Conservation (phyloP, 2,888 invertebrate species). For the Drosophila suboccidentalis region DNA sequence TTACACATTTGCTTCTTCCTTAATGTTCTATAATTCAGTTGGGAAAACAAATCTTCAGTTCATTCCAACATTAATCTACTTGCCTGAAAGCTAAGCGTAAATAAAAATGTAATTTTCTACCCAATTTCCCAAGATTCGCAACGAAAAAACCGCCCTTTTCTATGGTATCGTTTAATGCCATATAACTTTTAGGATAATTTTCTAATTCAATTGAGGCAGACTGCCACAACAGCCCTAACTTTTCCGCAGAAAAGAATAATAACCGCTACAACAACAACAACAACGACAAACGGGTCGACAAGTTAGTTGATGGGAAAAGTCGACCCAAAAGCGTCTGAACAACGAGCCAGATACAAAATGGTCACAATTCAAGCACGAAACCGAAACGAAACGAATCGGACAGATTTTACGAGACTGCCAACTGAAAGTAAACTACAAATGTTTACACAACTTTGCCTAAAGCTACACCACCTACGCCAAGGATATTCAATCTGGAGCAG, state of each 20-base stretch:
- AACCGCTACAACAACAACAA: slow-evolving; percentile 4
- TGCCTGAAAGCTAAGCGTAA: slow-evolving; percentile 38
- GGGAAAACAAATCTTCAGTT: slow-evolving; percentile 31
- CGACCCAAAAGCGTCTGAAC: slow-evolving; percentile 54
- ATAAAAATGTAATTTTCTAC: slow-evolving; percentile 68
- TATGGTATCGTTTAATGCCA: slow-evolving; percentile 66
- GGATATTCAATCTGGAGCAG: slow-evolving; percentile 15
- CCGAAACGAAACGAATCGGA: slow-evolving; percentile 57
- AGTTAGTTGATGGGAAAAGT: slow-evolving; percentile 15
- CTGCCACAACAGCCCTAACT: slow-evolving; percentile 43
- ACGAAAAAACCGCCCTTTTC: slow-evolving; percentile 14
- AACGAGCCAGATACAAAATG: slow-evolving; percentile 69
- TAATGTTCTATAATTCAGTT: slow-evolving; percentile 11
- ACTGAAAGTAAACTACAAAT: slow-evolving; percentile 79
- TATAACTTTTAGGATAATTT: slow-evolving; percentile 78
- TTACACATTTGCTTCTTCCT: slow-evolving; percentile 4
- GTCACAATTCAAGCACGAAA: slow-evolving; percentile 60
- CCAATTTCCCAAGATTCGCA: slow-evolving; percentile 63
- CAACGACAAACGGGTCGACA: slow-evolving; percentile 15
- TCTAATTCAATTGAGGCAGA: slow-evolving; percentile 75
- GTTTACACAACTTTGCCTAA: slow-evolving; percentile 73
- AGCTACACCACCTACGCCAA: slow-evolving; percentile 56
- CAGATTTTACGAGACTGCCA: slow-evolving; percentile 78
- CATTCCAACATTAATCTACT: slow-evolving; percentile 40
- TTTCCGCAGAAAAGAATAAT: slow-evolving; percentile 7